Evolutionary conservation across 2,888 invertebrate species (phyloP).

Genomic region (Polia nebulosa): DNA sequence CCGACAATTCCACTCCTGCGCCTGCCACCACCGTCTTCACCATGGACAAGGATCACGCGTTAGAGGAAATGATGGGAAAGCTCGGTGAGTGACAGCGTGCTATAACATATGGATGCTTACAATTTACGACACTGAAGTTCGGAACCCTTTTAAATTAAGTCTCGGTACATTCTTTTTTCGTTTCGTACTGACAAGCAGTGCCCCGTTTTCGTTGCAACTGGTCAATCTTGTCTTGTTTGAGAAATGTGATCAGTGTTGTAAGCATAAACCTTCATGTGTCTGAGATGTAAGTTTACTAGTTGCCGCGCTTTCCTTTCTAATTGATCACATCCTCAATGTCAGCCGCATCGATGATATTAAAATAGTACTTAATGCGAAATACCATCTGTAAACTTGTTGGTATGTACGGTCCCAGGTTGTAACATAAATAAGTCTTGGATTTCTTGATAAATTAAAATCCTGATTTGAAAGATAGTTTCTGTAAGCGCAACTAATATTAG

Average conservation of each 20-base stretch:
- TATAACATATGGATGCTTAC: slow-evolving; percentile 76
- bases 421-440: slow-evolving; percentile 41
- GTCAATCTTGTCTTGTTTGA: slow-evolving; percentile 70
- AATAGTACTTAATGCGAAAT: slow-evolving; percentile 44
- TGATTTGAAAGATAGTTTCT: slow-evolving; percentile 38
- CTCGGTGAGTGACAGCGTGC: slow-evolving; percentile 88
- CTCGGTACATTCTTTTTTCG: slow-evolving; percentile 63
- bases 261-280: slow-evolving; percentile 65
- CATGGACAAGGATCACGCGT: slow-evolving; percentile 92
- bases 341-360: slow-evolving; percentile 34
- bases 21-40: slow-evolving; percentile 60
- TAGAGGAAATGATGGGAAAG: slow-evolving; percentile 93
- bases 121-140: slow-evolving; percentile 46
- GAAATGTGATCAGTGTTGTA: slow-evolving; percentile 69
- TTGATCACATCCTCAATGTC: slow-evolving; percentile 63
- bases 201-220: slow-evolving; percentile 69
- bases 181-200: slow-evolving; percentile 54
- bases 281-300: slow-evolving; percentile 62
- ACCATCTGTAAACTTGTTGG: slow-evolving; percentile 38
- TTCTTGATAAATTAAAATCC: slow-evolving; percentile 47
- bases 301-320: slow-evolving; percentile 72
- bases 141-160: slow-evolving; percentile 68
- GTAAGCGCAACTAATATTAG: slow-evolving; percentile 24
- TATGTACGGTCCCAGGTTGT: slow-evolving; percentile 19
- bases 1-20: slow-evolving; percentile 64